Evolutionary conservation across 2,888 invertebrate genomes (phyloP).

Genomic region (Drosophila suboccidentalis): DNA sequence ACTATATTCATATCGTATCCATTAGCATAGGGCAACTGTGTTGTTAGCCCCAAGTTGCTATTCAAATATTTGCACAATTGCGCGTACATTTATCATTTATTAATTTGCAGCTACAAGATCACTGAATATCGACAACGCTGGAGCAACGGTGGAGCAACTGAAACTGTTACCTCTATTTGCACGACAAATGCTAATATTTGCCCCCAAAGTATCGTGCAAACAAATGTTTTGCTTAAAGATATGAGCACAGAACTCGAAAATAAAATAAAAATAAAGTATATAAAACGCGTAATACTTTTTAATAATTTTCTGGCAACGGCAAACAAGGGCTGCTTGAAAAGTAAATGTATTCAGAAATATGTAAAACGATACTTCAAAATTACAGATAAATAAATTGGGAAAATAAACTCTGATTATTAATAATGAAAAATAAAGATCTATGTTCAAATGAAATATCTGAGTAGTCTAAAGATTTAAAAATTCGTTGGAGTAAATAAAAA

Average conservation of each 20-base stretch:
- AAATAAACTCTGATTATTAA: too few relatives aligned
- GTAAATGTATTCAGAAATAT: neutral
- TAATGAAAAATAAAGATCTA: too few relatives aligned
- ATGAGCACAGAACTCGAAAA: conserved; percentile 18
- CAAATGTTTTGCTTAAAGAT: conserved; percentile 51
- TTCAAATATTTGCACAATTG: conserved; percentile 55
- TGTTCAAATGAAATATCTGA: neutral
- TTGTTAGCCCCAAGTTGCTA: conserved; percentile 19
- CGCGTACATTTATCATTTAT: conserved; percentile 70
- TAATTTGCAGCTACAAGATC: conserved; percentile 79
- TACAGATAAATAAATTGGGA: neutral
- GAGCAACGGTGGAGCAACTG: conserved; percentile 9
- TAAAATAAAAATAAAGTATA: neutral
- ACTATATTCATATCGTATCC: conserved; percentile 16
- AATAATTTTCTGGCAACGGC: conserved; percentile 18
- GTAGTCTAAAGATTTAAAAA: neutral
- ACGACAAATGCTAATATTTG: conserved; percentile 69
- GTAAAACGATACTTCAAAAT: neutral
- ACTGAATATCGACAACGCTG: conserved; percentile 62
- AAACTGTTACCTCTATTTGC: conserved; percentile 60
- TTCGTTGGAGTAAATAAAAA: too few relatives aligned
- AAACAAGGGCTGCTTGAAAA: conserved; percentile 24
- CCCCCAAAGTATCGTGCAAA: conserved; percentile 65
- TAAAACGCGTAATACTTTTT: conserved; percentile 24
- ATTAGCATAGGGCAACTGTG: conserved; percentile 30